A percentile compares a stretch with the other conserved stretches of the same genome.
phyloP scores from a whole-genome alignment of 2,888 invertebrate species.

The Trichogramma evanescens region DNA sequence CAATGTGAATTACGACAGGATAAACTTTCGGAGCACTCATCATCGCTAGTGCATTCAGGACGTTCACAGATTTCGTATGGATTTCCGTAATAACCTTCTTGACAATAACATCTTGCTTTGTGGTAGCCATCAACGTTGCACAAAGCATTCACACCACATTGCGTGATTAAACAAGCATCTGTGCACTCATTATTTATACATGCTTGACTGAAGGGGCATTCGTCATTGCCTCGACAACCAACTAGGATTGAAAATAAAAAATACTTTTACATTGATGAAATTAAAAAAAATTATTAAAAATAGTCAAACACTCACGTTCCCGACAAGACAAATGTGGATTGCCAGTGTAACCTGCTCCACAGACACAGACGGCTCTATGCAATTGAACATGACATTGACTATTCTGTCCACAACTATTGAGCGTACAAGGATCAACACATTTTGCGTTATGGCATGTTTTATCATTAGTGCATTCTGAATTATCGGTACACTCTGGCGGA shows the following conservation, averaged over 20 bases:
- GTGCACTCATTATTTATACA: constrained; percentile 76
- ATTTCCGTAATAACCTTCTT: constrained; percentile 69
- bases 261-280: background rate
- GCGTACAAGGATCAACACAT: constrained; percentile 70
- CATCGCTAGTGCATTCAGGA: constrained; percentile 69
- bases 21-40: constrained; percentile 71
- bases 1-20: constrained; percentile 75
- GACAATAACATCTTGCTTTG: constrained; percentile 71
- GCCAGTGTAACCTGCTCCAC: constrained; percentile 75
- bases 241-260: constrained; percentile 49
- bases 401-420: constrained; percentile 67
- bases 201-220: constrained; percentile 74
- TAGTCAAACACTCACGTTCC: constrained; percentile 56
- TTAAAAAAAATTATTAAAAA: constrained; percentile 1
- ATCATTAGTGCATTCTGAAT: constrained; percentile 74
- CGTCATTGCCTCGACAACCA: constrained; percentile 78
- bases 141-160: constrained; percentile 73
- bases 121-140: constrained; percentile 73
- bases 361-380: constrained; percentile 76
- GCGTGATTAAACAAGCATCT: constrained; percentile 71
- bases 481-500: constrained; percentile 68
- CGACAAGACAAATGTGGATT: constrained; percentile 73
- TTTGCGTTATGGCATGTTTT: constrained; percentile 72
- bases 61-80: constrained; percentile 70
- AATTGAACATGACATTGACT: constrained; percentile 71